These are phyloP conservation scores for Anguilla megastoma DNA, from an alignment of 2,797 vertebrate species.

Conservation along the genomic window DNA sequence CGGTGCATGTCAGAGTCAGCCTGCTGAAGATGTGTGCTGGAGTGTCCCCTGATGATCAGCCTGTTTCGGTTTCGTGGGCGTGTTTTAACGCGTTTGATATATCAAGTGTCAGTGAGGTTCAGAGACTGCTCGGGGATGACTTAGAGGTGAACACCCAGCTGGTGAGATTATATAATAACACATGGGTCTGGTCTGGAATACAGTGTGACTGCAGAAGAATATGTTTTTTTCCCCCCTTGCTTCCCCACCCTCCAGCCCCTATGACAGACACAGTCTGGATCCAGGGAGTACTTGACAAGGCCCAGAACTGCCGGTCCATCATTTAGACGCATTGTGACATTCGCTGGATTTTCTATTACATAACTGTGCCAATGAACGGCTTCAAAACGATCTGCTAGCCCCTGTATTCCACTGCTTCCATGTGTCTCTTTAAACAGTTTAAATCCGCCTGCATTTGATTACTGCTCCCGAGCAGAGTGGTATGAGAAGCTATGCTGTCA, in stretches of 20 bases:
- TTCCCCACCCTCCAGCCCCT: not conserved
- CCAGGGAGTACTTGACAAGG: not conserved
- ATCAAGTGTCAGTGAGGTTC: not conserved
- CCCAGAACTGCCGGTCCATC: too few species aligned
- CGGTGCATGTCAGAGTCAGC: not conserved
- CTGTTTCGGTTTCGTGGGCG: not conserved
- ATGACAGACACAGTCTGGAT: not conserved
- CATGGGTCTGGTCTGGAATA: not conserved
- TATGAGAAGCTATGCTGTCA: slow-evolving; percentile 31
- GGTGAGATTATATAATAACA: not conserved
- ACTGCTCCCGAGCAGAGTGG: not conserved
- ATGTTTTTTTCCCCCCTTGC: not conserved
- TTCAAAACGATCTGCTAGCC: not conserved
- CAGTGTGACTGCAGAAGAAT: not conserved
- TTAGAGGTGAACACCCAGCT: not conserved
- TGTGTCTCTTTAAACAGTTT: slow-evolving; percentile 37
- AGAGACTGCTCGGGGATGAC: not conserved
- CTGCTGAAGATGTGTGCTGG: not conserved
- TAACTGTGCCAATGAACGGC: not conserved
- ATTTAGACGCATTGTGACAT: not conserved
- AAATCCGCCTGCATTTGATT: slow-evolving; percentile 40
- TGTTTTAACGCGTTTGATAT: not conserved
- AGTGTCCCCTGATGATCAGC: not conserved
- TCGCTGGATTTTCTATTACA: not conserved
- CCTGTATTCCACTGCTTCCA: slow-evolving; percentile 26